Evolutionary conservation across 2,888 invertebrate genomes (phyloP), one percentile per base, ranked within the genome.

Genomic region (Lycophotia porphyrea): DNA sequence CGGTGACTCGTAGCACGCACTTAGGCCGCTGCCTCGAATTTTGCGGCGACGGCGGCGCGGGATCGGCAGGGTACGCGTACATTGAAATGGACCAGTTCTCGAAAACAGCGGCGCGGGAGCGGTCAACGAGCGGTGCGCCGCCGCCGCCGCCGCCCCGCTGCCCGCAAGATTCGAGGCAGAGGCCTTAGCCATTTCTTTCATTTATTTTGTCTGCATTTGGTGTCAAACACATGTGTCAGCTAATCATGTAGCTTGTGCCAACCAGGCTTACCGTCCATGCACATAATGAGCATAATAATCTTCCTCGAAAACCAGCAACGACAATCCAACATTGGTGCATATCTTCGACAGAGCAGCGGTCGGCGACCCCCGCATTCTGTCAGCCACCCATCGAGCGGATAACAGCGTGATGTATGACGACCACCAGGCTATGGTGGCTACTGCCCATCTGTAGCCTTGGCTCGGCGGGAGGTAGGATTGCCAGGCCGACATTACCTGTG

Each of bases 221-320:
- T 24, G 11, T n/a, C 49, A 8, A 27, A 55, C 27, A 27, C 15
- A 15, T 7, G 27, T 15, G 1, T 18, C 15, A 5, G 15, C 27
- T 27, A 27, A 27, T 27, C 7, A 9, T 55, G 15, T 27, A 55
- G 27, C 27, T 52, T 5, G 11, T 52, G n/a, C 52, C 52, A 55
- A 36, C 24, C 15, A 7, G n/a, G 9, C 85, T 87, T 78, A 96
- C 96, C 96, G 93, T 39, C 96, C 96, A 87, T 96, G 95, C 13
- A 96, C 93, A 84, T 95, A 96, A 91, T 96, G 96, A 0, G 94
- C 95, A 68, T 95, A 96, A 76, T 87, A 88, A 52, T 96, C 94
- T 70, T 96, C 95, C 82, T 96, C 91, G 74, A 96, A 96, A 3
- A 95, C 93, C 64, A 96, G 68, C 24, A 96, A 70, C 0, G 96